Evolutionary conservation across 2,888 invertebrate species (phyloP), one percentile per base, ranked within the genome.

Genomic region (Papilio protenor): DNA sequence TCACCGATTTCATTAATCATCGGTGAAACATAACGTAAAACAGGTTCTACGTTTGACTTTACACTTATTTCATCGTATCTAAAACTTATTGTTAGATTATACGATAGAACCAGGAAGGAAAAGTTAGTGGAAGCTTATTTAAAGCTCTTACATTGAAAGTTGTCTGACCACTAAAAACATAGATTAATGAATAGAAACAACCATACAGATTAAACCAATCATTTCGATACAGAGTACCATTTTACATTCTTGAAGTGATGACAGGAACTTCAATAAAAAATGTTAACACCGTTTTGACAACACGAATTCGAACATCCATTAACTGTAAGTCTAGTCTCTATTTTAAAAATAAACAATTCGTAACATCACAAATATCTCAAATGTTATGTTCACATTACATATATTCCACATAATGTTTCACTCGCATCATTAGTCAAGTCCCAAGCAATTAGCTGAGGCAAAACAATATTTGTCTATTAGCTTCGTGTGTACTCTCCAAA

Each of bases 381-480:
- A 71, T 14, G 16, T 23, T 23, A n/a, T n/a, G n/a, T n/a, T n/a
- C n/a, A n/a, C n/a, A n/a, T n/a, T n/a, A n/a, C n/a, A n/a, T n/a
- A n/a, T n/a, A n/a, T n/a, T n/a, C n/a, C 21, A 18, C 8, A n/a
- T 64, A 18, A 23, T 16, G 23, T 52, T 45, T 21, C 27, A 61
- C 18, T 10, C 21, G 21, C 21, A 55, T 47, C 45, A 27, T 23
- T 55, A 21, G 33, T 10, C 23, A 21, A 2, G 21, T n/a, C 40
- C 40, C 40, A 40, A 40, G 3, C 47, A 45, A 11, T 76, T 71
- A 55, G 12, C n/a, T 52, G 57, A 57, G 45, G 1, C 23, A 18
- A 23, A 40, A 23, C 55, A 74, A 77, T 74, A 74, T 77, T 77
- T 77, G 59, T 52, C 77, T 70, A 77, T 77, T 52, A 21, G 10